phyloP scores from a whole-genome alignment of 2,797 vertebrate species.

The Vultur gryphus region DNA sequence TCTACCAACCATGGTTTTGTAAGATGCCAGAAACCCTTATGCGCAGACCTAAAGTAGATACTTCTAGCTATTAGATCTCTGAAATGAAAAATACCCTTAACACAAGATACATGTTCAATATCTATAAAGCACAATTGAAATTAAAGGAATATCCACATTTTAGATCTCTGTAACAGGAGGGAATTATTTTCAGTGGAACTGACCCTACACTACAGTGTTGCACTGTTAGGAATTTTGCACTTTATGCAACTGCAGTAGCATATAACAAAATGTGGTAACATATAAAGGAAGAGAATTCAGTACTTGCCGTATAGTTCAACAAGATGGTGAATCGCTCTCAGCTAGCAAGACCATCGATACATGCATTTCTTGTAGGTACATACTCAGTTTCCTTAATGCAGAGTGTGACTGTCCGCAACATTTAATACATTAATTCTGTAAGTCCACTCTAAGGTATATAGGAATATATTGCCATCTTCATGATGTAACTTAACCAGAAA shows the following conservation, averaged over 20 bases:
- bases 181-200: neutral
- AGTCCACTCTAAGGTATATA: neutral
- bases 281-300: neutral
- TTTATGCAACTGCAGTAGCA: neutral
- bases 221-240: neutral
- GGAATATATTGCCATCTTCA: neutral
- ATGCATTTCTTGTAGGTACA: neutral
- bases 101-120: neutral
- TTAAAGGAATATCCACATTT: neutral
- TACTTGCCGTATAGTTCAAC: neutral
- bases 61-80: neutral
- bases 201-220: neutral
- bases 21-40: neutral
- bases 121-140: neutral
- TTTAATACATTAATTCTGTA: neutral
- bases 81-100: neutral
- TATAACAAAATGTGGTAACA: neutral
- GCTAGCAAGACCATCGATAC: neutral
- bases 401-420: neutral
- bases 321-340: neutral
- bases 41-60: neutral
- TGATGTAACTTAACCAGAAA: neutral
- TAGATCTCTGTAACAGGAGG: neutral
- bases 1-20: neutral
- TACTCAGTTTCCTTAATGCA: neutral